Evolutionary conservation across 1,140 invertebrate genomes (phyloP).

Genomic region (Drosophila obscura): DNA sequence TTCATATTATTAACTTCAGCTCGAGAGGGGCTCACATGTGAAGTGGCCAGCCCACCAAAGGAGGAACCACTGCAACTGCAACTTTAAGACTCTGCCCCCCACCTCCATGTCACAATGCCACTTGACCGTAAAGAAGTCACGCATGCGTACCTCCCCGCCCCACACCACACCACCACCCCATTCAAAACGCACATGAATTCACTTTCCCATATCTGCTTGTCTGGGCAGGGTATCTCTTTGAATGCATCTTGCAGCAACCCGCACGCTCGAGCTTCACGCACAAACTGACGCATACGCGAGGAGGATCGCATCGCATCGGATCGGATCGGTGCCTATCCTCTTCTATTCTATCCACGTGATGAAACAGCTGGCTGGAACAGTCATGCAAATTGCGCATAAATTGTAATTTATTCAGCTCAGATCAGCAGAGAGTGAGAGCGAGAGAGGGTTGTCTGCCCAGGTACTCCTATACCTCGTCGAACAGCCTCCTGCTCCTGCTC

Average conservation of each 20-base stretch:
- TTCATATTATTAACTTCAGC: slow-evolving; percentile 81
- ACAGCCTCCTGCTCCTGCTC: slow-evolving; percentile 18
- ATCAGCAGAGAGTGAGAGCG: neutral
- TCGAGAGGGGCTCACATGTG: slow-evolving; percentile 59
- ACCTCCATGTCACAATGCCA: slow-evolving; percentile 16
- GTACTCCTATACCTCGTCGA: slow-evolving; percentile 20
- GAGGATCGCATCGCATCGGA: slow-evolving; percentile 24
- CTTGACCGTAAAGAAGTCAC: slow-evolving; percentile 49
- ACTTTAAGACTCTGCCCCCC: slow-evolving; percentile 6
- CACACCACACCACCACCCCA: too few species aligned
- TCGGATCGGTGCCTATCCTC: neutral
- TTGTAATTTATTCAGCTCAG: slow-evolving; percentile 76
- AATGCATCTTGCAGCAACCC: slow-evolving; percentile 27
- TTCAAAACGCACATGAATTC: neutral
- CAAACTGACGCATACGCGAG: slow-evolving; percentile 52
- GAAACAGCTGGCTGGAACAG: slow-evolving; percentile 51
- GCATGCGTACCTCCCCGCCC: slow-evolving; percentile 27
- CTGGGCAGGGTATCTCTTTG: neutral
- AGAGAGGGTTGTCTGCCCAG: slow-evolving; percentile 39
- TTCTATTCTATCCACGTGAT: too few species aligned
- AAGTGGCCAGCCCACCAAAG: slow-evolving; percentile 47
- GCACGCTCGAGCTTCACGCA: slow-evolving; percentile 66
- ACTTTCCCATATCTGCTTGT: slow-evolving; percentile 3
- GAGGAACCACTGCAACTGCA: slow-evolving; percentile 19
- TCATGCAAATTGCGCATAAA: slow-evolving; percentile 80